Evolutionary conservation across 2,113 vertebrate genomes (phyloP).

Genomic region (Sinocyclocheilus maitianheensis): DNA sequence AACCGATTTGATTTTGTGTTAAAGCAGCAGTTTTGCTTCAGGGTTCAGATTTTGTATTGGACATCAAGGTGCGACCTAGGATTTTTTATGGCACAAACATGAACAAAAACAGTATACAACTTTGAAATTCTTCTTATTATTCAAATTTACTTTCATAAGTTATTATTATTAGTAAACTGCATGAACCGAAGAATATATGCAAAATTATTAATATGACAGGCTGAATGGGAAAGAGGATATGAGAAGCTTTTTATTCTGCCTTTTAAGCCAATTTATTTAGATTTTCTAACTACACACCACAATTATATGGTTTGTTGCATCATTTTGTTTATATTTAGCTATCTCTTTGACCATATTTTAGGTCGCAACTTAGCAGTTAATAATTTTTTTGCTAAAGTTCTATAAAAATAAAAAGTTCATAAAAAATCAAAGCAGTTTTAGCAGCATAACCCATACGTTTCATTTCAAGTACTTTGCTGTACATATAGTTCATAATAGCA

Average conservation of each 20-base stretch:
- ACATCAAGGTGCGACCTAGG: neutral
- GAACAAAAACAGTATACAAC: neutral
- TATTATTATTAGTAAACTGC: neutral
- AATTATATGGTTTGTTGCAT: neutral
- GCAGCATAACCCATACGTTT: too few relatives aligned
- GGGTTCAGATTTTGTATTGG: neutral
- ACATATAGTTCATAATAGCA: neutral
- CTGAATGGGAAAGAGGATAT: neutral
- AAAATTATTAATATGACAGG: neutral
- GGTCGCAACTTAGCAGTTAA: neutral
- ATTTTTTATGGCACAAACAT: neutral
- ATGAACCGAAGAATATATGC: neutral
- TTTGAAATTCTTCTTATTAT: neutral
- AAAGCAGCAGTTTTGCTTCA: neutral
- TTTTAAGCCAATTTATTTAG: neutral
- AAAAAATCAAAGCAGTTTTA: neutral
- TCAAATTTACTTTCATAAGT: too few relatives aligned
- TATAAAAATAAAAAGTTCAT: neutral
- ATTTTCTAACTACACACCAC: neutral
- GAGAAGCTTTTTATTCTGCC: neutral
- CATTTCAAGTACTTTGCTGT: neutral
- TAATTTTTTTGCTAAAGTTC: neutral
- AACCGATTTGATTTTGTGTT: neutral
- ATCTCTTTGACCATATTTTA: neutral
- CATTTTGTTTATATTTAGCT: neutral